Base-by-base conservation (phyloP, 2,888 invertebrate genomes). In the Leptura quadrifasciata region DNA sequence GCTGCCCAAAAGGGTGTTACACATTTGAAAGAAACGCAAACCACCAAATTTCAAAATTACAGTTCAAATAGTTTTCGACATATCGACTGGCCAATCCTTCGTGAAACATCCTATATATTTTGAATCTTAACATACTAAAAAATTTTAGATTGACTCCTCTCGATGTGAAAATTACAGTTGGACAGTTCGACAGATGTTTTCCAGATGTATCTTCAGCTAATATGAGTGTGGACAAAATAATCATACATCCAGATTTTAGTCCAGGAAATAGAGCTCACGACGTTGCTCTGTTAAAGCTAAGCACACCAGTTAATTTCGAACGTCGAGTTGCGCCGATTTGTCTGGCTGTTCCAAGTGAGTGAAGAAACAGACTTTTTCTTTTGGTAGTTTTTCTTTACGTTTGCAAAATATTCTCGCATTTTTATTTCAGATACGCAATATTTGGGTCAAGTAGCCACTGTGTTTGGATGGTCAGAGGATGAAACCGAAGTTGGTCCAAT, bases 271-370 rank as follows among this genome's bases (percentile, higher is more conserved):
- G 89, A 74, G 90, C 91, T 24, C 91, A 93, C 80, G 93, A 94
- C 86, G 88, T 93, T 10, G 93, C 93, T 0, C 83, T 94, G 9
- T 82, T 94, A 39, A 89, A 90, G 67, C 84, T 94, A 18, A 89
- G 90, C 77, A 90, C 91, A 10, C 90, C 91, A 1, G 89, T 91
- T 10, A 87, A 88, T 74, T 91, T 92, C 76, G 91, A 90, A 78
- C 89, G 87, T 75, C 87, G 90, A 31, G 90, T 93, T 61, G 88
- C 90, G 0, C 93, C 93, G 0, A 91, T 94, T 70, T 92, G 92
- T 78, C 84, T 94, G 79, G 91, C 93, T 2, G 86, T 89, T 74
- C 89, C 91, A 72, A 90, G 91, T 90, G 84, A 85, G 80, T 78
- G 18, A 67, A 77, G 12, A 47, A 47, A 39, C 10, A 39, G 8